A percentile compares a stretch with the other conserved stretches of the same genome.
phyloP scores from a whole-genome alignment of 2,113 vertebrate genomes.

The Monopterus albus region DNA sequence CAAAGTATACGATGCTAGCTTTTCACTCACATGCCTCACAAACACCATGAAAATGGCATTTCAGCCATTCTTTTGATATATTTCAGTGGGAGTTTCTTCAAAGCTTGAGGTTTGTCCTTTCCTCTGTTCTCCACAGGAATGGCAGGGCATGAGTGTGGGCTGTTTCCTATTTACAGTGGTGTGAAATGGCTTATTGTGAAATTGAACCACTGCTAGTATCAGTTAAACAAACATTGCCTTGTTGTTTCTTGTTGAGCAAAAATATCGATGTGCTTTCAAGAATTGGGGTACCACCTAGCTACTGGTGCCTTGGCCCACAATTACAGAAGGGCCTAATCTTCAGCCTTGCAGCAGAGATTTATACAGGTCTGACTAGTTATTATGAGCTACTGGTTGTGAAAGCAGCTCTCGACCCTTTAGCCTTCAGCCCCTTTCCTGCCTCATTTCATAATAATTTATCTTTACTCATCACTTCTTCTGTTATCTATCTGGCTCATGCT shows the following conservation, averaged over 20 bases:
- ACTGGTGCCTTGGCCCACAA: conserved; percentile 38
- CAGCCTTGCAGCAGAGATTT: conserved; percentile 11
- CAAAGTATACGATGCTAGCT: too few species aligned
- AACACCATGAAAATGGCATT: too few species aligned
- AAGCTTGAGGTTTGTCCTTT: conserved; percentile 40
- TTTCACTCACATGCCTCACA: too few species aligned
- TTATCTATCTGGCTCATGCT: too few species aligned
- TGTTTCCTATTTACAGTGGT: background rate
- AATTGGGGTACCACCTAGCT: conserved; percentile 60
- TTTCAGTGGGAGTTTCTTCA: conserved; percentile 26
- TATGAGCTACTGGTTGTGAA: conserved; percentile 20
- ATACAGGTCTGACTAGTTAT: conserved; percentile 17
- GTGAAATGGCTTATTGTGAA: conserved; percentile 59
- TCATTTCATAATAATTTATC: too few species aligned
- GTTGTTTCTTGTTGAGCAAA: conserved; percentile 56
- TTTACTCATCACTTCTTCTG: too few species aligned
- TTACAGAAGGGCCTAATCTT: background rate
- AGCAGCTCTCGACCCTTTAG: too few species aligned
- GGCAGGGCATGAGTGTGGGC: too few species aligned
- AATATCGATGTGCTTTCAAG: conserved; percentile 62
- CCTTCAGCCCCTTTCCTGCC: conserved; percentile 4
- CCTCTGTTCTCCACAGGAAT: too few species aligned
- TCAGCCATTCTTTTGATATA: too few species aligned
- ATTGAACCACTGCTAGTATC: conserved; percentile 49
- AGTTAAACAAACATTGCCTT: conserved; percentile 61